Evolutionary conservation across 2,888 invertebrate species (phyloP).

Genomic region (Tetrapedia diversipes): DNA sequence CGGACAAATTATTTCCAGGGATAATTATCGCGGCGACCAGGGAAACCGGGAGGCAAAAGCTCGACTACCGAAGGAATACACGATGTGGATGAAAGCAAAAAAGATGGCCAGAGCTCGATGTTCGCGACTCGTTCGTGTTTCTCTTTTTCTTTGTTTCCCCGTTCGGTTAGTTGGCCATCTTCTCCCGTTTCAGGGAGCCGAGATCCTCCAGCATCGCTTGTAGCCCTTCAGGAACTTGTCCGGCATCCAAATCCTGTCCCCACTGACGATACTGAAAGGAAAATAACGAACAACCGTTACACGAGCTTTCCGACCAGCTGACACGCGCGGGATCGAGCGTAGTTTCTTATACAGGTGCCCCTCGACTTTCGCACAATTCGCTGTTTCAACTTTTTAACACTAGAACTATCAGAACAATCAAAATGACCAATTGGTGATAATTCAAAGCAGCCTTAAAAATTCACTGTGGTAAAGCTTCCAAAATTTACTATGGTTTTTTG

Average conservation of each 20-base stretch:
- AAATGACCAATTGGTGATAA: no score
- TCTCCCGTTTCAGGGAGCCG: conserved; percentile 88
- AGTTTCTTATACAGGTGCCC: conserved; percentile 45
- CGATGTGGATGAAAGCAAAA: conserved; percentile 22
- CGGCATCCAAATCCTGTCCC: conserved; percentile 92
- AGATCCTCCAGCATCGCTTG: conserved; percentile 90
- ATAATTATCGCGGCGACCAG: no score
- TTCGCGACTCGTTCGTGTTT: conserved; percentile 58
- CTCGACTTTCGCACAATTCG: no score
- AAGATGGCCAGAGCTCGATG: conserved; percentile 40
- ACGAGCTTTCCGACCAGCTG: conserved; percentile 8
- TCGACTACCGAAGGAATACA: conserved; percentile 30
- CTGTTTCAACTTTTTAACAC: no score
- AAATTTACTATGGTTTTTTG: no score
- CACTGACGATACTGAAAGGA: conserved; percentile 90
- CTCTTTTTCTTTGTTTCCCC: conserved; percentile 40
- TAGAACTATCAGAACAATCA: no score
- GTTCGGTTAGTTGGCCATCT: conserved; percentile 63
- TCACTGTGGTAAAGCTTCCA: no score
- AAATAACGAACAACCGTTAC: conserved; percentile 59
- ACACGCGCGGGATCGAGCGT: conserved; percentile 26
- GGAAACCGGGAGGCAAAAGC: conserved; percentile 14
- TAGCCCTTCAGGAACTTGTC: conserved; percentile 91
- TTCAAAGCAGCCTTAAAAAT: no score
- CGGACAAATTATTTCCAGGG: no score